Evolutionary conservation across 2,113 vertebrate genomes (phyloP), one percentile per base, ranked within the genome.

Genomic region (Ammodytes dubius): DNA sequence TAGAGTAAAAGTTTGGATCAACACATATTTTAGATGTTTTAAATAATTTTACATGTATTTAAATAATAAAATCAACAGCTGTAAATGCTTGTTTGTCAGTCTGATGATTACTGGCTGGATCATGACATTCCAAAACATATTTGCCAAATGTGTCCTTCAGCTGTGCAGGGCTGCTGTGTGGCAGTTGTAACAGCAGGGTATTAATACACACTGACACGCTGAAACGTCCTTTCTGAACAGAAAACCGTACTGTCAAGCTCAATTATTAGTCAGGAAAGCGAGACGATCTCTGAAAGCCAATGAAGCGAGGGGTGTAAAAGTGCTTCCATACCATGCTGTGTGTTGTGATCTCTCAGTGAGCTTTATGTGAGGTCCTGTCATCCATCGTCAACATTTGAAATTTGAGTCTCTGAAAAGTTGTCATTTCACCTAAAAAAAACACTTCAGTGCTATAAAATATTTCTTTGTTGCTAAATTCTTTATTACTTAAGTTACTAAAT

Each of bases 341-440:
- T 74, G 76, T 74, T 76, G 50, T 59, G 86, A 89, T 74, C 56
- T 47, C 66, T 70, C 35, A 57, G 73, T 73, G 77, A 0, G 63
- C 67, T 70, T 67, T 11, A 53, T 60, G 59, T 64, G 59, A 84
- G 69, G 69, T 79, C 65, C 74, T 79, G 71, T 70, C 72, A 70
- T 67, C 35, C 52, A 64, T 70, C 67, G 27, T 64, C 39, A 27
- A 27, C 15, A 17, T 42, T 13, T 39, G n/a, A 77, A 40, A 49
- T 53, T 49, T 39, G 70, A 56, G 42, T 74, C 15, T 27, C 35
- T 45, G 64, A 53, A 40, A 68, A 76, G 43, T 39, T 79, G 66
- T 66, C 46, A 68, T 8, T n/a, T 80, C 39, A 59, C 70, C 39
- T 49, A 1, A 43, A 57, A 45, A 45, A 47, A 2, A 13, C 15